These are phyloP conservation scores for Stramonita haemastoma DNA, from an alignment of 2,888 invertebrate genomes.

Conservation along the genomic window DNA sequence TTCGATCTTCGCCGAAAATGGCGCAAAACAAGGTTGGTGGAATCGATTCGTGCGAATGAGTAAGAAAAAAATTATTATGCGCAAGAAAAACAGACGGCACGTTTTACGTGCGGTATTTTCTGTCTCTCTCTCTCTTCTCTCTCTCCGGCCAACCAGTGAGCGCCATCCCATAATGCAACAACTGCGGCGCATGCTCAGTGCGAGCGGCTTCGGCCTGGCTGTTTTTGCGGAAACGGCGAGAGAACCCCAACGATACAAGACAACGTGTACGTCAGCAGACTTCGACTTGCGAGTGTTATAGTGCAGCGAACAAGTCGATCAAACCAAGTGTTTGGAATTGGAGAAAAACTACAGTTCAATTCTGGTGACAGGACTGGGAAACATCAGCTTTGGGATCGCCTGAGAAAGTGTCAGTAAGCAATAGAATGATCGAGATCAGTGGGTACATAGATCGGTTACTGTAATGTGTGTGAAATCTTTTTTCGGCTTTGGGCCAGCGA, in stretches of 20 bases:
- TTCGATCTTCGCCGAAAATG: not conserved
- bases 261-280: constrained; percentile 10
- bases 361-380: constrained; percentile 3
- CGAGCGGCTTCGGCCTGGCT: not conserved
- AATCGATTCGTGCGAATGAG: not conserved
- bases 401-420: constrained; percentile 2
- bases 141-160: not conserved
- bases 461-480: not conserved
- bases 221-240: constrained; percentile 27
- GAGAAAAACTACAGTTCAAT: not conserved
- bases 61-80: not conserved
- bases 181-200: constrained; percentile 6
- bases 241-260: not conserved
- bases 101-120: not conserved
- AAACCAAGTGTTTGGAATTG: constrained; percentile 3
- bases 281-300: not conserved
- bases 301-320: not conserved
- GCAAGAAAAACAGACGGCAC: not conserved
- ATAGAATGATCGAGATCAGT: constrained; percentile 22
- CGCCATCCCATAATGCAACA: constrained; percentile 29
- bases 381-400: not conserved
- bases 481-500: constrained; percentile 17
- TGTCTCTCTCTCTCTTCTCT: not conserved
- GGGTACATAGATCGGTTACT: not conserved
- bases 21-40: not conserved